These are phyloP conservation scores for Chymomyza caudatula DNA, from an alignment of 2,888 invertebrate species.

Conservation along the genomic window DNA sequence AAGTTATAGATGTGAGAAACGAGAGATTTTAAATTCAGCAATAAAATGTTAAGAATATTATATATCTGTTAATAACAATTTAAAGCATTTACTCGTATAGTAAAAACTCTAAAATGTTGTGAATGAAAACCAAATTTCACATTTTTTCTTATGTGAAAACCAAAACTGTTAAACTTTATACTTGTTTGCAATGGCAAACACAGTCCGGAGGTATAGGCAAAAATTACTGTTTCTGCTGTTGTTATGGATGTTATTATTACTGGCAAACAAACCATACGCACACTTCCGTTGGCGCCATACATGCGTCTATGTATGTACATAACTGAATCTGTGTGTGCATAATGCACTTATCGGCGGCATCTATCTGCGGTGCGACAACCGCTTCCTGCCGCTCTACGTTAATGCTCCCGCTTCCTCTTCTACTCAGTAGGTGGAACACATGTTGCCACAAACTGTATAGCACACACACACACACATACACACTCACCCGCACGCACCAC, in stretches of 20 bases:
- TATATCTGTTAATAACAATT: no score
- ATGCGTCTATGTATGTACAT: neutral
- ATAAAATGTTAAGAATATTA: no score
- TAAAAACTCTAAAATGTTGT: no score
- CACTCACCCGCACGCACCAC: neutral
- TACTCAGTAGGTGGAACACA: neutral
- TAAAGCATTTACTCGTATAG: no score
- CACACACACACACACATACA: neutral
- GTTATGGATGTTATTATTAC: conserved; percentile 47
- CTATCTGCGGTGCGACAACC: conserved; percentile 58
- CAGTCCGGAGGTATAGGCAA: conserved; percentile 10
- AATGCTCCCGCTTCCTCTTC: conserved; percentile 10
- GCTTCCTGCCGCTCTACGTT: conserved; percentile 45
- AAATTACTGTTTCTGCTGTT: conserved; percentile 19
- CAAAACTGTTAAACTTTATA: neutral
- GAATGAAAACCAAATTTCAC: no score
- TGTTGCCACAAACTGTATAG: neutral
- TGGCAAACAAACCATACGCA: conserved; percentile 31
- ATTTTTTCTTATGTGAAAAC: no score
- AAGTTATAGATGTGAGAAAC: no score
- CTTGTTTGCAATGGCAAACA: conserved; percentile 19
- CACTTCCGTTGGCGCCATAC: conserved; percentile 3
- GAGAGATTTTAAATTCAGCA: no score
- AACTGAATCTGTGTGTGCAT: conserved; percentile 40
- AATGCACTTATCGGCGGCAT: conserved; percentile 65